Evolutionary conservation across 2,888 invertebrate species (phyloP), one percentile per base, ranked within the genome.

Genomic region (Lochmaea capreae): DNA sequence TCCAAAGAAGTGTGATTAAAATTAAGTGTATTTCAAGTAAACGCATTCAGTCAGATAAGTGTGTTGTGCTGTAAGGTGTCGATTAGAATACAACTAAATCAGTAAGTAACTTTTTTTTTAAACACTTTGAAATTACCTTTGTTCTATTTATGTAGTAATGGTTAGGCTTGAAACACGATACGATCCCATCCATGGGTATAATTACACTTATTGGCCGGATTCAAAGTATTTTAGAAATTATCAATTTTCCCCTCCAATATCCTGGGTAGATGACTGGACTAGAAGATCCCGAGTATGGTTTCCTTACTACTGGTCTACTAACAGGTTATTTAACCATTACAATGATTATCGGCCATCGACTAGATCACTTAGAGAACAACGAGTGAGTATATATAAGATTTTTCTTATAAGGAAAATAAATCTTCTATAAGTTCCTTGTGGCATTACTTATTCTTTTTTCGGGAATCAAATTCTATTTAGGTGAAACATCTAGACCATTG

Each of bases 281-380:
- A 74, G 74, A 18, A 77, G 81, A 69, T 82, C 81, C 10, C 73
- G 81, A 14, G 78, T 81, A 11, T 82, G 81, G 81, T 81, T 82
- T 33, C 82, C 81, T n/a, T 81, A 82, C 63, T 82, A 82, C 16
- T 81, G 82, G 81, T 82, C 82, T 9, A 83, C 82, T 1, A 75
- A 79, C 62, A 78, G 82, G 46, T 75, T 83, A 16, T 81, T 80
- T 54, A 73, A 81, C 12, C 82, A 81, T 65, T 84, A 82, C 73
- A 78, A 82, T 67, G 82, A 83, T 62, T 81, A 82, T 59, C 73
- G 77, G 63, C 83, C 83, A 12, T 81, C 83, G 49, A 78, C 81
- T 63, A 75, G 82, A n/a, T 79, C 84, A 33, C 73, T 83, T 39
- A 80, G 81, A 76, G 82, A 83, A 74, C 81, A 82, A 78, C 79